Percentiles rank a stretch among this genome's conserved stretches.
These are phyloP conservation scores for Argyrosomus regius DNA, from an alignment of 2,797 vertebrate species.

Conservation along the genomic window DNA sequence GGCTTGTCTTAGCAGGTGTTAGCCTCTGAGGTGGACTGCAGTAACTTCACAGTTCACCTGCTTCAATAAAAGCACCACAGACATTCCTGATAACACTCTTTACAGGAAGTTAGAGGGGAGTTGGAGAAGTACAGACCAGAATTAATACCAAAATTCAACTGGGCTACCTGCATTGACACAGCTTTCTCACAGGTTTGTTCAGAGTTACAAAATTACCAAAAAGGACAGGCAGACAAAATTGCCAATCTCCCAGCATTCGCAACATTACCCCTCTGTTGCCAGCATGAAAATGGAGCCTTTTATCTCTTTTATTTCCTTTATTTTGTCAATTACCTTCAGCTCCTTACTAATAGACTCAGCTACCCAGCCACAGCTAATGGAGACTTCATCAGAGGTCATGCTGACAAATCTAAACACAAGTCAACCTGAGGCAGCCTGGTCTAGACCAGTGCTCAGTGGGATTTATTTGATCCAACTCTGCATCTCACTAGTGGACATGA, in stretches of 20 bases:
- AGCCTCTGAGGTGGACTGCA: not conserved
- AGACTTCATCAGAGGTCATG: conserved; percentile 52
- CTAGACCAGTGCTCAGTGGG: conserved; percentile 39
- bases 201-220: conserved; percentile 15
- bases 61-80: not conserved
- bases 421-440: conserved; percentile 29
- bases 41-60: not conserved
- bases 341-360: conserved; percentile 29
- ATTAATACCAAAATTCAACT: not conserved
- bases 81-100: not conserved
- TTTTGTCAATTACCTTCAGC: conserved; percentile 46
- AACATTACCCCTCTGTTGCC: not conserved
- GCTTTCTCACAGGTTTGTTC: not conserved
- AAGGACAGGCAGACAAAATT: not conserved
- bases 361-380: conserved; percentile 39
- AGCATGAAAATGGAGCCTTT: conserved; percentile 23
- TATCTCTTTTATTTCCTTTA: conserved; percentile 29
- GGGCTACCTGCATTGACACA: not conserved
- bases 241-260: not conserved
- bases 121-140: not conserved
- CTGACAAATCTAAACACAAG: conserved; percentile 50
- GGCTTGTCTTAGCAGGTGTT: not conserved
- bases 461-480: conserved; percentile 58
- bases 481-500: conserved; percentile 64
- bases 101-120: not conserved